phyloP scores from a whole-genome alignment of 2,113 vertebrate species.

The Nothoprocta perdicaria region DNA sequence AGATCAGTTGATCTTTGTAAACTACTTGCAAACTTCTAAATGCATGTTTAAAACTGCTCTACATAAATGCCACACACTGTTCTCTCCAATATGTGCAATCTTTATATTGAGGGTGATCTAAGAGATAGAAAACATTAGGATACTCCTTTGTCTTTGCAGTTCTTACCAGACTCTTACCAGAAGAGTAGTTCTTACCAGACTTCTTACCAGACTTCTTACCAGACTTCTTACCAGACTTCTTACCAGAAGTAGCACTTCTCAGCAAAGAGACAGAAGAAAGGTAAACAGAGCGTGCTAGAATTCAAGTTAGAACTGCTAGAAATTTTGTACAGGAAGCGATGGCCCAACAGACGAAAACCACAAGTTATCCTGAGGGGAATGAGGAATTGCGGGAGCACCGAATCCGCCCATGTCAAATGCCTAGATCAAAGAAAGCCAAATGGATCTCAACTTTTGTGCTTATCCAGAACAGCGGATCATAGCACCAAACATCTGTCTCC shows the following conservation, averaged over 20 bases:
- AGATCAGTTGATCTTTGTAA: background rate
- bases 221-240: background rate
- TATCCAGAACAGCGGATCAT: background rate
- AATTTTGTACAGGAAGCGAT: background rate
- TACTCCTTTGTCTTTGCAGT: background rate
- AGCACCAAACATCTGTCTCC: background rate
- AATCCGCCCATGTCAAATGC: background rate
- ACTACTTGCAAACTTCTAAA: background rate
- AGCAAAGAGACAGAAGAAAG: background rate
- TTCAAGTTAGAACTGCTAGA: background rate
- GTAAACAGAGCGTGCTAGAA: background rate
- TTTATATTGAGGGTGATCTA: background rate
- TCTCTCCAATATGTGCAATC: background rate
- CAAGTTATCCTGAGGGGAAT: background rate
- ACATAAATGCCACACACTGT: background rate
- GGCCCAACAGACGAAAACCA: background rate
- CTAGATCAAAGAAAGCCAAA: background rate
- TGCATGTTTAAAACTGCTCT: background rate
- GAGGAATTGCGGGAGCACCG: background rate
- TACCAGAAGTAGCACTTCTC: background rate
- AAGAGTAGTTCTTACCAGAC: fast-evolving
- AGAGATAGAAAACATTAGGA: background rate
- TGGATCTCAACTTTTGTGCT: background rate
- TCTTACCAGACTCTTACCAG: fast-evolving
- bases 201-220: fast-evolving